phyloP scores from a whole-genome alignment of 1,140 invertebrate species.

The Stegodyphus dumicola region DNA sequence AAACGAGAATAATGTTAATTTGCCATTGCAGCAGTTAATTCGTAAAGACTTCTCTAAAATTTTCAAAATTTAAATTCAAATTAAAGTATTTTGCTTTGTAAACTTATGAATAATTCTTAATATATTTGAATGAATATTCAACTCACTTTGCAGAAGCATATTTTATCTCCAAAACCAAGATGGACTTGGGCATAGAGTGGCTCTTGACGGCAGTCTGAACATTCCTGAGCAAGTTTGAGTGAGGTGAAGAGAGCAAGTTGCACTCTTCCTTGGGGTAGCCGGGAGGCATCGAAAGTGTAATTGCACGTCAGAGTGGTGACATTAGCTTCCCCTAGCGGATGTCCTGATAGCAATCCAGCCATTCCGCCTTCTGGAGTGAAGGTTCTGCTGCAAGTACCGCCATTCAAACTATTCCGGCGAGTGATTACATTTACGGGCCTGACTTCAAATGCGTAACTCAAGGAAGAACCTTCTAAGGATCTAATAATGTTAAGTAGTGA shows the following conservation, averaged over 20 bases:
- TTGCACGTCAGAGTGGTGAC: conserved; percentile 48
- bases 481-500: background rate
- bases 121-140: background rate
- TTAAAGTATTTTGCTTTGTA: no score
- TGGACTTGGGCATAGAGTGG: conserved; percentile 20
- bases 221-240: conserved; percentile 38
- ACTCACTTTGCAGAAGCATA: conserved; percentile 54
- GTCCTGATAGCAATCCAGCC: conserved; percentile 39
- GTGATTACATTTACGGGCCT: conserved; percentile 28
- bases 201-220: conserved; percentile 56
- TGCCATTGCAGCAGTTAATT: no score
- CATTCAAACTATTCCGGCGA: conserved; percentile 18
- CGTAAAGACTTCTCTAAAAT: no score
- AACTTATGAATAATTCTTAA: no score
- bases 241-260: conserved; percentile 54
- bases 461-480: conserved; percentile 63
- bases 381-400: conserved; percentile 20
- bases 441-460: conserved; percentile 64
- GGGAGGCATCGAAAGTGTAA: conserved; percentile 62
- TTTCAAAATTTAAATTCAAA: no score
- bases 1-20: background rate
- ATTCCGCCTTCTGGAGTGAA: conserved; percentile 33
- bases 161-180: conserved; percentile 6
- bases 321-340: background rate
- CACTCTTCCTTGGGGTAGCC: conserved; percentile 60